phyloP scores from a whole-genome alignment of 2,113 vertebrate genomes.

The Indicator maculatus region DNA sequence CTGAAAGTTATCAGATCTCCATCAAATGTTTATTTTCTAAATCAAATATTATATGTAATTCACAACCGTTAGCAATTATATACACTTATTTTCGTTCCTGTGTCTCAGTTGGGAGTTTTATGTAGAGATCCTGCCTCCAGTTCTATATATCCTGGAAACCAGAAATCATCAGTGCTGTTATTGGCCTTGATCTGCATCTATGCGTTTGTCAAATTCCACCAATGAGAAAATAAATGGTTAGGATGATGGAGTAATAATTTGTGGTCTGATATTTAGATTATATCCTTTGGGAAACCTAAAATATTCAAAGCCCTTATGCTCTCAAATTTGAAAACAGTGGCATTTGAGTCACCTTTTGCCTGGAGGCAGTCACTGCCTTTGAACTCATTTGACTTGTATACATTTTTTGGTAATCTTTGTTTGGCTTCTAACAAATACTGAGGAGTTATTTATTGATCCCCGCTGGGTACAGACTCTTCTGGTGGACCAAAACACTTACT shows the following conservation, averaged over 20 bases:
- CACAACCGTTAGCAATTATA: not conserved
- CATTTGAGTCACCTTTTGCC: conserved; percentile 21
- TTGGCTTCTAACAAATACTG: conserved; percentile 19
- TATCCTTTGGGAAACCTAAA: not conserved
- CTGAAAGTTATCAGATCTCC: not conserved
- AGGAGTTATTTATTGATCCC: conserved; percentile 42
- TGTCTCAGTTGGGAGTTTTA: not conserved
- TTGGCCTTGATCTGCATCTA: not conserved
- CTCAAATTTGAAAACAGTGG: not conserved
- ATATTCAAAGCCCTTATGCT: fast-evolving
- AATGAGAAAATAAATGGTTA: not conserved
- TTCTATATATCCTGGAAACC: not conserved
- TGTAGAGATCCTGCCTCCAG: fast-evolving
- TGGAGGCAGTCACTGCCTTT: conserved; percentile 23
- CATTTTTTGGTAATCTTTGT: conserved; percentile 2
- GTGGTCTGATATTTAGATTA: not conserved
- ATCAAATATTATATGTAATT: not conserved
- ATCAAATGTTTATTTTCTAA: not conserved
- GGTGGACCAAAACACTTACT: not conserved
- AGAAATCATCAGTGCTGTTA: not conserved
- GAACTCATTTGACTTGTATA: not conserved
- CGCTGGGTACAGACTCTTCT: conserved; percentile 50
- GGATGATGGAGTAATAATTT: not conserved
- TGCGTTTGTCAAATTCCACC: not conserved
- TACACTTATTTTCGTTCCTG: not conserved